Conservation (phyloP, 1,140 invertebrate species). For the Anoplolepis gracilipes region DNA sequence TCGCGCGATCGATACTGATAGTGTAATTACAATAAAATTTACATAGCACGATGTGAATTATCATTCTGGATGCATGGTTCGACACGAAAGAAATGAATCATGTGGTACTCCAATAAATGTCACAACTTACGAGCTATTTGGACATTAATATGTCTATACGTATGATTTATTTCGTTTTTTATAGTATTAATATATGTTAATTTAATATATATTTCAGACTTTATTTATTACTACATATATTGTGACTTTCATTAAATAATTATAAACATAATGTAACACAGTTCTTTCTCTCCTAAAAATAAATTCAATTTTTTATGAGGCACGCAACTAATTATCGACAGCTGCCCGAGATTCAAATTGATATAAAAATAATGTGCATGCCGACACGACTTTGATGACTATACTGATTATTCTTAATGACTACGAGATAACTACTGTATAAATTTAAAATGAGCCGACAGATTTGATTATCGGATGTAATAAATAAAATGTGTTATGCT, state of each 20-base stretch:
- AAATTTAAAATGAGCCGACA: background rate
- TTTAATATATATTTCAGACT: background rate
- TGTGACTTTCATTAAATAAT: background rate
- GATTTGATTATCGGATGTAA: background rate
- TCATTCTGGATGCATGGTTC: background rate
- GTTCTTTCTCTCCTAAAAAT: background rate
- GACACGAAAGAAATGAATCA: background rate
- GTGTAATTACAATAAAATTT: background rate
- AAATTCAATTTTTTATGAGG: background rate
- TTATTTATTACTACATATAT: background rate
- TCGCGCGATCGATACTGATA: background rate
- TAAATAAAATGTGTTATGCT: background rate
- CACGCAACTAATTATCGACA: background rate
- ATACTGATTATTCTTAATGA: background rate
- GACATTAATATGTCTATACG: background rate
- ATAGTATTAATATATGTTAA: background rate
- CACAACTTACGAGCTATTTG: background rate
- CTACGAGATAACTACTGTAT: background rate
- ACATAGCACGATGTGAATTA: background rate
- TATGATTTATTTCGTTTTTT: background rate
- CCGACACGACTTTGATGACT: background rate
- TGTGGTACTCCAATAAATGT: background rate
- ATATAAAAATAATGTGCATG: background rate
- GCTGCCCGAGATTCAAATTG: background rate
- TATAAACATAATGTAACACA: background rate